A percentile compares a stretch with the other conserved stretches of the same genome.
Conservation (phyloP, 2,113 vertebrate species). For the Melanocharis versteri region DNA sequence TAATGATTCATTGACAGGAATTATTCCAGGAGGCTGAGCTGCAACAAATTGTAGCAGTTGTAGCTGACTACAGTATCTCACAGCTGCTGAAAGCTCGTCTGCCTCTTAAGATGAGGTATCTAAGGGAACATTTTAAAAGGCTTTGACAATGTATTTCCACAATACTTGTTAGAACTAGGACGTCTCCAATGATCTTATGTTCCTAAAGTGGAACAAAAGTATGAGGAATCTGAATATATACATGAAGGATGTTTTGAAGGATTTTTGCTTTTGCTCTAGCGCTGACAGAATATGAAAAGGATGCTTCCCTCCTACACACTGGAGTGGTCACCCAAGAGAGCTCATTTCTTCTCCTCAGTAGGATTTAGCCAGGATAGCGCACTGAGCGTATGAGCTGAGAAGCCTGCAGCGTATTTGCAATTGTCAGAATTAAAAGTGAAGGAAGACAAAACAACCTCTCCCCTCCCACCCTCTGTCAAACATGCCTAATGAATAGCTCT, state of each 20-base stretch:
- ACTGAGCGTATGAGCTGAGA: slow-evolving; percentile 7
- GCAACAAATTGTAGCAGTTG: slow-evolving; percentile 51
- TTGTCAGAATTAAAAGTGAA: slow-evolving; percentile 71
- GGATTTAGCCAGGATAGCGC: slow-evolving; percentile 53
- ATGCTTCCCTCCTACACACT: slow-evolving; percentile 61
- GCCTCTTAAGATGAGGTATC: slow-evolving; percentile 53
- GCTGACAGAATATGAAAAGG: slow-evolving; percentile 65
- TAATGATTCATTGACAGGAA: slow-evolving; percentile 65
- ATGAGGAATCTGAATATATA: slow-evolving; percentile 64
- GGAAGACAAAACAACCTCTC: slow-evolving; percentile 65
- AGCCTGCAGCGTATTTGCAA: slow-evolving; percentile 64
- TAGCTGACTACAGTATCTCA: slow-evolving; percentile 19
- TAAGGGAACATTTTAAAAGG: slow-evolving; percentile 55
- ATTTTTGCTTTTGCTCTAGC: slow-evolving; percentile 49
- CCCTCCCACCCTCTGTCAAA: slow-evolving; percentile 65
- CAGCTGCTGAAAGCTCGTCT: slow-evolving; percentile 36
- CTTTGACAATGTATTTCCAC: slow-evolving; percentile 63
- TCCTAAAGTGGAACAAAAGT: slow-evolving; percentile 58
- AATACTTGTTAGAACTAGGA: slow-evolving; percentile 58
- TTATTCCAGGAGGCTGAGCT: slow-evolving; percentile 57
- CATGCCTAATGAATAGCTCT: slow-evolving; percentile 58
- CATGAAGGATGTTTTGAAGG: slow-evolving; percentile 66
- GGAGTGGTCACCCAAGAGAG: slow-evolving; percentile 69
- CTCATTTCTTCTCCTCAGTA: slow-evolving; percentile 62
- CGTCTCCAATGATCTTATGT: slow-evolving; percentile 44